phyloP scores from a whole-genome alignment of 2,113 vertebrate genomes.

The Spea bombifrons region DNA sequence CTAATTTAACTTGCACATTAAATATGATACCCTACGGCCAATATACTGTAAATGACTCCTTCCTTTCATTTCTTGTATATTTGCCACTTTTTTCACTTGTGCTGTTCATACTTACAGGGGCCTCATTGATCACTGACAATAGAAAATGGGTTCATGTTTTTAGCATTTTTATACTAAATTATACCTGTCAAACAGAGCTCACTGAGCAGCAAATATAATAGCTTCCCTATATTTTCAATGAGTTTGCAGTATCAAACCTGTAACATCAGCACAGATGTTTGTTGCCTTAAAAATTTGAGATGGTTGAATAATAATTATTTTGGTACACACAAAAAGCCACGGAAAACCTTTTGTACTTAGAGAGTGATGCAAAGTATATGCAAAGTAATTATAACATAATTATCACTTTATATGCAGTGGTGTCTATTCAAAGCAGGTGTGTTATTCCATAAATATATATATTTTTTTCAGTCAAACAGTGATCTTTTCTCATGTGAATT shows the following conservation, averaged over 20 bases:
- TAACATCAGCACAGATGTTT: constrained; percentile 45
- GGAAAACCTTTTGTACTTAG: no score
- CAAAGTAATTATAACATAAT: no score
- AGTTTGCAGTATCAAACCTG: constrained; percentile 45
- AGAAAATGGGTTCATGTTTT: constrained; percentile 46
- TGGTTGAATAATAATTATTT: constrained; percentile 15
- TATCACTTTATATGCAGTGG: no score
- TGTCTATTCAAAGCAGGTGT: no score
- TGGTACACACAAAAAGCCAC: neutral
- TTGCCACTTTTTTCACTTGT: constrained; percentile 16
- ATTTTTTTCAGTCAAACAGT: no score
- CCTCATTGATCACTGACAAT: constrained; percentile 43
- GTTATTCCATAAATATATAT: no score
- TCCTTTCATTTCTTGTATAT: constrained; percentile 4
- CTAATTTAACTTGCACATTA: no score
- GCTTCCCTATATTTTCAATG: constrained; percentile 46
- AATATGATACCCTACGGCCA: no score
- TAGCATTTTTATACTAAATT: constrained; percentile 48
- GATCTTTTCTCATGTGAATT: no score
- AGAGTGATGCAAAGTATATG: no score
- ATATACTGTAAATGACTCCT: neutral
- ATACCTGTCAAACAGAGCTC: constrained; percentile 41
- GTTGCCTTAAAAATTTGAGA: constrained; percentile 16
- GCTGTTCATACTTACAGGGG: constrained; percentile 15
- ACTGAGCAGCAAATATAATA: constrained; percentile 46